Evolutionary conservation across 1,140 invertebrate species (phyloP).

Genomic region (Drosophila repleta): DNA sequence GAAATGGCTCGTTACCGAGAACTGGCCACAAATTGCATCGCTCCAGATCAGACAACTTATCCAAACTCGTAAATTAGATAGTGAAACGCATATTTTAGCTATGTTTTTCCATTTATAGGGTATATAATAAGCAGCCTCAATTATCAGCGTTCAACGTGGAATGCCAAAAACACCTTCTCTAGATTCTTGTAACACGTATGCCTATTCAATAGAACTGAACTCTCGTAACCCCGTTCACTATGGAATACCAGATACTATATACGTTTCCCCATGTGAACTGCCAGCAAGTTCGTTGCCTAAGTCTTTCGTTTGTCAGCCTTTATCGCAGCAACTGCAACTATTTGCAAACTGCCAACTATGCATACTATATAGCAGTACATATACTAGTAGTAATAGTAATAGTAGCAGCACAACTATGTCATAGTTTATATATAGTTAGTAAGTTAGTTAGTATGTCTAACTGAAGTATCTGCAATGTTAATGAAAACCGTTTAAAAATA

Average conservation of each 20-base stretch:
- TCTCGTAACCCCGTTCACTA: constrained; percentile 7
- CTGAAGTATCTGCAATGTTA: constrained; percentile 38
- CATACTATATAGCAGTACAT: constrained; percentile 16
- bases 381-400: background rate
- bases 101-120: background rate
- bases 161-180: constrained; percentile 4
- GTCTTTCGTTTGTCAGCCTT: constrained; percentile 32
- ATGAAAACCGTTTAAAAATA: constrained; percentile 60
- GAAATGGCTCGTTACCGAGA: too few relatives aligned
- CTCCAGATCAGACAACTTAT: too few relatives aligned
- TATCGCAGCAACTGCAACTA: constrained; percentile 10
- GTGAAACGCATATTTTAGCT: too few relatives aligned
- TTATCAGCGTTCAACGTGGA: background rate
- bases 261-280: background rate
- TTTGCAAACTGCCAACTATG: constrained; percentile 18
- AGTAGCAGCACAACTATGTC: background rate
- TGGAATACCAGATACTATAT: background rate
- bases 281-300: constrained; percentile 37
- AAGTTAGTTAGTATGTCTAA: background rate
- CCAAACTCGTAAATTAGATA: too few relatives aligned
- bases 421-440: constrained; percentile 6
- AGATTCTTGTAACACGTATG: background rate
- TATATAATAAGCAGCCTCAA: background rate
- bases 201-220: constrained; percentile 18
- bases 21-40: too few relatives aligned